Evolutionary conservation across 2,113 vertebrate genomes (phyloP), one percentile per base, ranked within the genome.

Genomic region (Pluvialis apricaria): DNA sequence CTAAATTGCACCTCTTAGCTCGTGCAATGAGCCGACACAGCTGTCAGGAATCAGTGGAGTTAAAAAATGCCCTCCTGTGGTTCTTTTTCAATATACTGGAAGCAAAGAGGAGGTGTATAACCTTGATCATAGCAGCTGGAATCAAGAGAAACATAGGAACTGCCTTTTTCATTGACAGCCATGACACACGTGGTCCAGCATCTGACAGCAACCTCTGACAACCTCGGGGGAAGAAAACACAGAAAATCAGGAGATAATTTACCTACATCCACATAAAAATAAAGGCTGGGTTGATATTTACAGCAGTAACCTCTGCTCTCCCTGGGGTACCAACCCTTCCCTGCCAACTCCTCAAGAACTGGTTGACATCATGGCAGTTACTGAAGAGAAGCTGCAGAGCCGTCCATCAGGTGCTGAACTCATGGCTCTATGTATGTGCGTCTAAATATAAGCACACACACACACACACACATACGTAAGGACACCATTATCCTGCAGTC

Each of bases 21-120:
- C 0, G 0, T 8, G 17, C 26, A 45, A n/a, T 40, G 38, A 71
- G 26, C 42, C 5, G 4, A 36, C 64, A 66, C 49, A 32, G 6
- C 10, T 21, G 25, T 18, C 54, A 86, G 38, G 26, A 69, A n/a
- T 7, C 8, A 3, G 40, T 13, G 47, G 54, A 24, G 55, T 72
- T 70, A 6, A 64, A 71, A 58, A 68, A 31, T 38, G 17, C 32
- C 38, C 15, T 82, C 62, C 20, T 2, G 6, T 52, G 34, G 14
- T 84, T 65, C 38, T 92, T 57, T 82, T 54, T 22, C 66, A 75
- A 11, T 5, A 18, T 6, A 3, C 38, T 71, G 82, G 32, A 54
- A 92, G 68, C 24, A 73, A 45, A 54, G 49, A 44, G 36, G 40
- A 68, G 29, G 36, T 6, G 3, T 31, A 28, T 6, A 44, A 29